phyloP scores from a whole-genome alignment of 2,113 vertebrate genomes.

The Choloepus hoffmanni region DNA sequence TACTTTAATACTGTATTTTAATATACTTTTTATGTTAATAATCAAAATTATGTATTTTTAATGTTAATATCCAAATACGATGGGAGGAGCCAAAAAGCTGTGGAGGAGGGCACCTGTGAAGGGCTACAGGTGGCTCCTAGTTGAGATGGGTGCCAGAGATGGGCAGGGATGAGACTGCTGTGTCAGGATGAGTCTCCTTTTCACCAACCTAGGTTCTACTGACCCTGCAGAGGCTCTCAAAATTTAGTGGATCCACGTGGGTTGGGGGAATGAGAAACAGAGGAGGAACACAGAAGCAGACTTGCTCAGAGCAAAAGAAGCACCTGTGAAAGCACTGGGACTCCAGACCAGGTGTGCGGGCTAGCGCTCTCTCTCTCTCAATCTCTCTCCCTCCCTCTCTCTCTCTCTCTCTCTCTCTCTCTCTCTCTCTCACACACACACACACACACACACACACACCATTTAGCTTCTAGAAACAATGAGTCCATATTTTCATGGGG shows the following conservation, averaged over 20 bases:
- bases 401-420: not conserved
- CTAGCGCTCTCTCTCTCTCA: no score
- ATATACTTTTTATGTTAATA: not conserved
- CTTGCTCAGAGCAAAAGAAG: not conserved
- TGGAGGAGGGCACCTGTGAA: not conserved
- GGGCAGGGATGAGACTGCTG: not conserved
- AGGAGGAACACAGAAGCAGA: not conserved
- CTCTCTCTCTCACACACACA: not conserved
- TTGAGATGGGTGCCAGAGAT: not conserved
- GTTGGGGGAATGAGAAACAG: not conserved
- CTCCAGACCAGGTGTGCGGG: not conserved
- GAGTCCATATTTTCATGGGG: not conserved
- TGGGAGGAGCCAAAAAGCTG: no score
- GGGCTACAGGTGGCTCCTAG: not conserved
- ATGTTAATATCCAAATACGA: not conserved
- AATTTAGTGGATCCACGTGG: not conserved
- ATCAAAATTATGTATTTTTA: not conserved
- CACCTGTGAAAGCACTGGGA: not conserved
- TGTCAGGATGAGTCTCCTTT: not conserved
- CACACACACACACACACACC: not conserved
- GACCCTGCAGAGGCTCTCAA: not conserved
- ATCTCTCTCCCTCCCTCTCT: not conserved
- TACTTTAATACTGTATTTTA: not conserved
- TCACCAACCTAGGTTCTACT: not conserved
- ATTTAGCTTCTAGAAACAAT: not conserved